Evolutionary conservation across 2,113 vertebrate species (phyloP), one percentile per base, ranked within the genome.

Genomic region (Spermophilus dauricus): DNA sequence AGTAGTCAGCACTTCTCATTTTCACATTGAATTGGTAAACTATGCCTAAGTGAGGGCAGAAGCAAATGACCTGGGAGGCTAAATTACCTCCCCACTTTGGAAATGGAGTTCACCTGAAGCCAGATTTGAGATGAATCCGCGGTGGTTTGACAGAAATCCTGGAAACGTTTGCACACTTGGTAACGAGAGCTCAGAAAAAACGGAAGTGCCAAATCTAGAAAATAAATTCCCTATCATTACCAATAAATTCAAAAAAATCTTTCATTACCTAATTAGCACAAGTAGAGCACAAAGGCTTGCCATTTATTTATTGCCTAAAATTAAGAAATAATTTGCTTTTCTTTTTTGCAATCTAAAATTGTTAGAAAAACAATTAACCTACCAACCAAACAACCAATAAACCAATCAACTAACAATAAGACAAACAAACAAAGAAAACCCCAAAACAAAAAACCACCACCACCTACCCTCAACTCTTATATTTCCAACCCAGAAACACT

Each of bases 1-100:
- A 93, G 97, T 95, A 96, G 97, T 93, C 96, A 96, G 72, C 83
- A 95, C 97, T 98, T 98, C 97, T 98, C 96, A 98, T 96, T 98
- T 97, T 98, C 96, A 96, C 32, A 10, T 88, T 72, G 95, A 97
- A 97, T 98, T 93, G 97, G 96, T 95, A 96, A 96, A 69, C 82
- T 98, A 96, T 84, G 63, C 97, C 98, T 98, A 97, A 98, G 94
- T 51, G 95, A 98, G 96, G 91, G 78, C 69, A 93, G 91, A 95
- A 92, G 48, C 93, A 82, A 97, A 97, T 92, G 89, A 97, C 95
- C n/a, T 95, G 86, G 94, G 93, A 97, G 97, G 97, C 58, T 92
- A 96, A 97, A 98, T 98, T 96, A 97, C 93, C 73, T 97, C 90
- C 93, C 86, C 69, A 81, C 75, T 98, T 95, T 96, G 83, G 90